phyloP scores from a whole-genome alignment of 1,140 invertebrate species.

The Leptonema lineaticorne region DNA sequence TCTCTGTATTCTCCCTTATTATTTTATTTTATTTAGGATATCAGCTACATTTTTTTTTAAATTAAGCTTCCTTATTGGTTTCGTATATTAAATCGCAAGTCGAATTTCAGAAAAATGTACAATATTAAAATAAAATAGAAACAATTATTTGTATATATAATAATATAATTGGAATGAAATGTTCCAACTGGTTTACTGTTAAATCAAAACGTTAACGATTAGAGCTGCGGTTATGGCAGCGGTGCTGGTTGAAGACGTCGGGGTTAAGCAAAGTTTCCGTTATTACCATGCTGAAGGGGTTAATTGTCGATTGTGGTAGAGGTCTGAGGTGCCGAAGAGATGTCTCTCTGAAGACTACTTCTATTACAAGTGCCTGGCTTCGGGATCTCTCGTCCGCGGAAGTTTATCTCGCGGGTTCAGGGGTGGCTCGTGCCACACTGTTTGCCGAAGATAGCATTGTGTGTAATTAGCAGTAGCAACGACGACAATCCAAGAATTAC shows the following conservation, averaged over 20 bases:
- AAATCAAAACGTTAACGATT: slow-evolving; percentile 8
- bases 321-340: not conserved
- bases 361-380: not conserved
- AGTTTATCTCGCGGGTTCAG: not conserved
- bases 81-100: too few species aligned
- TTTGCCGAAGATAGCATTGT: not conserved
- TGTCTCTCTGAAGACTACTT: not conserved
- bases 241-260: not conserved
- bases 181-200: not conserved
- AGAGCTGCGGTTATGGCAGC: not conserved
- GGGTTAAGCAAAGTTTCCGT: slow-evolving; percentile 6
- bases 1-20: too few species aligned
- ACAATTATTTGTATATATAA: too few species aligned
- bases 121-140: too few species aligned
- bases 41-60: too few species aligned
- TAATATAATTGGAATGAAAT: too few species aligned
- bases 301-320: slow-evolving; percentile 11
- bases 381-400: not conserved
- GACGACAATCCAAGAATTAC: too few species aligned
- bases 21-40: too few species aligned
- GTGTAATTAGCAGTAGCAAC: not conserved
- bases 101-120: too few species aligned
- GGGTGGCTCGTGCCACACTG: not conserved
- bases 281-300: not conserved
- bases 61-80: too few species aligned